phyloP scores from a whole-genome alignment of 2,888 invertebrate species.

The Ectemnius cavifrons region DNA sequence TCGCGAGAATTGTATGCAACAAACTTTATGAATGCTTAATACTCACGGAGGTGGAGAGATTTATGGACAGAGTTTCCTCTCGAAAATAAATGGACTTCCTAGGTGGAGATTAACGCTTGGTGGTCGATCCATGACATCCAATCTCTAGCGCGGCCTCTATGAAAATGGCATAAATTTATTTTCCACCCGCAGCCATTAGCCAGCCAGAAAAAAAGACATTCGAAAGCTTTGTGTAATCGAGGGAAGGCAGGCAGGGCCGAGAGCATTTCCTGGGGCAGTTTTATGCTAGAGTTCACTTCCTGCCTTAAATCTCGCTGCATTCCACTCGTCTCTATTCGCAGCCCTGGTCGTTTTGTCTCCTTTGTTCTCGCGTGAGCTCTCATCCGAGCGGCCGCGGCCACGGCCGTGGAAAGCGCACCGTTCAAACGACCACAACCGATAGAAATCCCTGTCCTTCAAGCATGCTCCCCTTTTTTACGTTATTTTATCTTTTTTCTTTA shows the following conservation, averaged over 20 bases:
- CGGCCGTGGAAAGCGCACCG: conserved; percentile 20
- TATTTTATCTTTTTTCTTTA: neutral
- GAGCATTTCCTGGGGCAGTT: neutral
- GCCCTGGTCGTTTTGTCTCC: conserved; percentile 8
- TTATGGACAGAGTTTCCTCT: no score
- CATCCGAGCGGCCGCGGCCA: conserved; percentile 18
- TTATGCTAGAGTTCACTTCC: neutral
- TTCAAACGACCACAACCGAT: neutral
- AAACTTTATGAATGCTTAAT: no score
- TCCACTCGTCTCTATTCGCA: neutral
- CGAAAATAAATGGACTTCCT: no score
- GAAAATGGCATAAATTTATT: no score
- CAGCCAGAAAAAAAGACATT: no score
- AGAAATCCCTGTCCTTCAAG: neutral
- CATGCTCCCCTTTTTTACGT: neutral
- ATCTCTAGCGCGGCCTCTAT: no score
- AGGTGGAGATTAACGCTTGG: no score
- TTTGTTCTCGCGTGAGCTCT: conserved; percentile 15
- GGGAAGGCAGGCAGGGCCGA: neutral
- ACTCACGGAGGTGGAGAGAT: no score
- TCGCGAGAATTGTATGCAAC: no score
- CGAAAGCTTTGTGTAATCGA: neutral
- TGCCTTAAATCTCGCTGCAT: neutral
- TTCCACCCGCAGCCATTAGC: no score
- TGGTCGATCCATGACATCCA: no score